Percentiles rank a stretch among this genome's conserved stretches.
phyloP scores from a whole-genome alignment of 2,797 vertebrate genomes.

The Esox lucius region DNA sequence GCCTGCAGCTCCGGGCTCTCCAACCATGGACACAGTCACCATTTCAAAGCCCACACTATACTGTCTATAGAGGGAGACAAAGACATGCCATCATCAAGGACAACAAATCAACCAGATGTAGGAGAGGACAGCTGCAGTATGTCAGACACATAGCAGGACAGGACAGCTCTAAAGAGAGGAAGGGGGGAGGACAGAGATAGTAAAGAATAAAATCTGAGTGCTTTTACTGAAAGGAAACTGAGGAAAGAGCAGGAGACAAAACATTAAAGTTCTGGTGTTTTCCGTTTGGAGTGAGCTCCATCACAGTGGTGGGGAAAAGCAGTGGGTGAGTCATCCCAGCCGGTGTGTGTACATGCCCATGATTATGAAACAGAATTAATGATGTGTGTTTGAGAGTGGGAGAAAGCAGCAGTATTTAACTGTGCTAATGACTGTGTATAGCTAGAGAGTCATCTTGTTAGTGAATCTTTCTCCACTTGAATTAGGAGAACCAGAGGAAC shows the following conservation, averaged over 20 bases:
- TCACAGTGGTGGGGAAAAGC: neutral
- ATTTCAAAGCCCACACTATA: slow-evolving; percentile 97
- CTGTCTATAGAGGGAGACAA: slow-evolving; percentile 74
- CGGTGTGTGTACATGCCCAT: neutral
- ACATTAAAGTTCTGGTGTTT: neutral
- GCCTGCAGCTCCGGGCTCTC: slow-evolving; percentile 79
- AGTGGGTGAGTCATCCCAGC: neutral
- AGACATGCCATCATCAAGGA: neutral
- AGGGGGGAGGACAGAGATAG: too few species aligned
- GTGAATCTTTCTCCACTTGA: neutral
- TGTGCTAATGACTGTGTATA: neutral
- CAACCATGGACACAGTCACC: slow-evolving; percentile 79
- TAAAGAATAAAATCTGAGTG: neutral
- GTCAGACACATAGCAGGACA: too few species aligned
- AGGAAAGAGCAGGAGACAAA: neutral
- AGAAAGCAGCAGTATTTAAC: neutral
- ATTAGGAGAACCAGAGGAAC: neutral
- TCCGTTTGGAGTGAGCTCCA: neutral
- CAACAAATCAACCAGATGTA: neutral
- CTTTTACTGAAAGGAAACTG: neutral
- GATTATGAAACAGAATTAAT: neutral
- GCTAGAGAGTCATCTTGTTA: slow-evolving; percentile 5
- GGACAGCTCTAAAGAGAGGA: neutral
- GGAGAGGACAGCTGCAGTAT: neutral
- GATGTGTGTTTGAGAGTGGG: neutral